Evolutionary conservation across 2,797 vertebrate species (phyloP).

Genomic region (Hafferia zeledoni): DNA sequence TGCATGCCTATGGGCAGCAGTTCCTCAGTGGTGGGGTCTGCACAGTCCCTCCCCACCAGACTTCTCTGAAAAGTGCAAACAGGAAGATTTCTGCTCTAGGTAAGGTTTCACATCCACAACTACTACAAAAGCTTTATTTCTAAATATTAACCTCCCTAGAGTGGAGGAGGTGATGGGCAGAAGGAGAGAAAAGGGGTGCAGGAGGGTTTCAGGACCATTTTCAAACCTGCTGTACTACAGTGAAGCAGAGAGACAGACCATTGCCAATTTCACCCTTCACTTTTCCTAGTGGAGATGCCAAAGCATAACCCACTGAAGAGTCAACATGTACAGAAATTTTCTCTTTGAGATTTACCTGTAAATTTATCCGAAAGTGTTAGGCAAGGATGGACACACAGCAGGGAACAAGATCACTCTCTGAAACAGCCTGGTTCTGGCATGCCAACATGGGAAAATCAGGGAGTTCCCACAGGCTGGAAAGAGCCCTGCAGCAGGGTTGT

Average conservation of each 20-base stretch:
- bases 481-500: not conserved
- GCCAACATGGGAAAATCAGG: accelerated
- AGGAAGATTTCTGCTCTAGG: not conserved
- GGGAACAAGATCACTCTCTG: accelerated
- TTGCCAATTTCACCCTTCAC: accelerated
- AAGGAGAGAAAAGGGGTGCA: not conserved
- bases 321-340: accelerated
- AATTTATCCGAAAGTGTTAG: not conserved
- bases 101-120: not conserved
- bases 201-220: not conserved
- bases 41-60: accelerated
- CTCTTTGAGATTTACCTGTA: not conserved
- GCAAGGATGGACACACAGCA: not conserved
- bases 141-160: not conserved
- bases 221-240: not conserved
- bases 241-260: not conserved
- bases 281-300: not conserved
- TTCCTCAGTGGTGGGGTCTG: not conserved
- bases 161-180: not conserved
- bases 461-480: accelerated
- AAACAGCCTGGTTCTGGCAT: not conserved
- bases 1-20: accelerated
- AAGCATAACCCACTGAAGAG: accelerated
- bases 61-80: accelerated
- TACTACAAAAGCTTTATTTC: not conserved